Conservation (phyloP, 2,888 invertebrate genomes). For the Bibio marci region DNA sequence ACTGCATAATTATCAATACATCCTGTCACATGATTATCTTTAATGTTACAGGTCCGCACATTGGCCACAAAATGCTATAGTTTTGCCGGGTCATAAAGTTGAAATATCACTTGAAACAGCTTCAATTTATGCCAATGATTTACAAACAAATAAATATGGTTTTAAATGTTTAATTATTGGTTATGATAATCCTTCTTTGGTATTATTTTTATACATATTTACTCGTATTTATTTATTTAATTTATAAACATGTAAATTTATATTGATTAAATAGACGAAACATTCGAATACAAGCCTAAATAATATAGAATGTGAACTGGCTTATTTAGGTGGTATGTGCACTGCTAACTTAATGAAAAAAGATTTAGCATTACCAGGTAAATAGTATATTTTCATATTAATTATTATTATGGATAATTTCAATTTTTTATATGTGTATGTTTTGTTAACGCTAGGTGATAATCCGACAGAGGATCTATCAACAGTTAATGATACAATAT, state of each 20-base stretch:
- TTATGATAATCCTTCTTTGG: slow-evolving; percentile 53
- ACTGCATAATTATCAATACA: no score
- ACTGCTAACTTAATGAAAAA: slow-evolving; percentile 77
- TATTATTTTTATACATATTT: slow-evolving; percentile 14
- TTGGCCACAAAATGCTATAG: slow-evolving; percentile 76
- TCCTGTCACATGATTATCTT: no score
- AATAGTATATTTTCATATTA: background rate
- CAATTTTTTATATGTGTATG: slow-evolving; percentile 3
- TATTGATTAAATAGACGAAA: slow-evolving; percentile 20
- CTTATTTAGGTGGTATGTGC: slow-evolving; percentile 82
- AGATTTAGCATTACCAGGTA: slow-evolving; percentile 48
- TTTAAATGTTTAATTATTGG: slow-evolving; percentile 70
- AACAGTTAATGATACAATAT: slow-evolving; percentile 43
- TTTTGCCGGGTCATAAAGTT: slow-evolving; percentile 85
- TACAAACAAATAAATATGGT: slow-evolving; percentile 56
- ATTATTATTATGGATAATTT: background rate
- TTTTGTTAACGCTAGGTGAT: slow-evolving; percentile 29
- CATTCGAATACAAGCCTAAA: slow-evolving; percentile 26
- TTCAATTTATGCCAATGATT: slow-evolving; percentile 84
- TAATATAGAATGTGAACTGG: slow-evolving; percentile 75
- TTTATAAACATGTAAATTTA: background rate
- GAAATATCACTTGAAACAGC: slow-evolving; percentile 92
- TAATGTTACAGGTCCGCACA: slow-evolving; percentile 18
- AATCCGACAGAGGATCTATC: slow-evolving; percentile 56
- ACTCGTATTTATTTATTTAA: background rate